Conservation (phyloP, 2,797 vertebrate genomes). For the Macropus fuliginosus region DNA sequence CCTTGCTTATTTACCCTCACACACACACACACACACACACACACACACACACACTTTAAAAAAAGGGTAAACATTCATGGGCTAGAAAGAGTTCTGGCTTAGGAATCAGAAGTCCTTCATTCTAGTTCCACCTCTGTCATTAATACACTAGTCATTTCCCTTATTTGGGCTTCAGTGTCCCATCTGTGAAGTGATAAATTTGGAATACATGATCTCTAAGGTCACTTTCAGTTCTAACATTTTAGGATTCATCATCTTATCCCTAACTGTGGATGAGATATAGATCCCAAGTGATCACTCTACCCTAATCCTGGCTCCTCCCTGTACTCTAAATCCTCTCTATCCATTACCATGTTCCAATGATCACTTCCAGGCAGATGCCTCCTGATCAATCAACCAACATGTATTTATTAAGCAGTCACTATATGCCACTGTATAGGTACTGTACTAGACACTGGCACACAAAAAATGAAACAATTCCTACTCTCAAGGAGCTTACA, state of each 20-base stretch:
- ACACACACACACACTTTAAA: neutral
- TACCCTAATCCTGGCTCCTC: neutral
- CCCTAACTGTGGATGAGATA: neutral
- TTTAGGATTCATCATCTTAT: neutral
- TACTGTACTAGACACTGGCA: neutral
- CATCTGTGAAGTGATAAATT: neutral
- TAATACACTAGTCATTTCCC: neutral
- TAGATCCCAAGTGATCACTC: neutral
- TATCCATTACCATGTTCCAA: neutral
- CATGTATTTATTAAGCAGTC: neutral
- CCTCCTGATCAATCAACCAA: neutral
- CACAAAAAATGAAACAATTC: neutral
- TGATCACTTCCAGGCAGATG: neutral
- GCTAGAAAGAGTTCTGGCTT: neutral
- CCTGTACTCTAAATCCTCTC: neutral
- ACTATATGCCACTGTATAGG: neutral
- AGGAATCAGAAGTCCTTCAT: neutral
- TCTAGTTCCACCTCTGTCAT: neutral
- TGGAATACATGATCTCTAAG: neutral
- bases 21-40: too few species aligned
- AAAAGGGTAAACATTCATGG: neutral
- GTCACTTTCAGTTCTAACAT: neutral
- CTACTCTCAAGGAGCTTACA: neutral
- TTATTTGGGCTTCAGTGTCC: neutral
- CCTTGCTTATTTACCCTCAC: neutral